Evolutionary conservation across 2,797 vertebrate species (phyloP).

Genomic region (Spinus pinus): DNA sequence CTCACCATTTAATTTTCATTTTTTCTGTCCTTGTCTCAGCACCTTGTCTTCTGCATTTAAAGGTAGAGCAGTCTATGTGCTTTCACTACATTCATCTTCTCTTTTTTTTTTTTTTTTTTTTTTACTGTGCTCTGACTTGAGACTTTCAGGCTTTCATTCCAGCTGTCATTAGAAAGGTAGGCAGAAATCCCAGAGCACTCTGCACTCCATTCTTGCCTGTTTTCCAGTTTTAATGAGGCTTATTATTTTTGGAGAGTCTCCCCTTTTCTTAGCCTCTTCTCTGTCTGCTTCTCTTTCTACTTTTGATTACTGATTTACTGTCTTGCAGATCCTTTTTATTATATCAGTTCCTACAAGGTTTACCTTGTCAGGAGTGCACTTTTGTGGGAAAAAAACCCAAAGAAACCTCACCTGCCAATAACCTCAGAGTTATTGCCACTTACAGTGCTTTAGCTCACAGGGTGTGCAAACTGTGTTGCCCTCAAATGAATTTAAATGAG

Average conservation of each 20-base stretch:
- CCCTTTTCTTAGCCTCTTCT: neutral
- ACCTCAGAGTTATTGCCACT: neutral
- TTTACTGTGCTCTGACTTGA: neutral
- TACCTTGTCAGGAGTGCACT: neutral
- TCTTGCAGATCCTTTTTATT: neutral
- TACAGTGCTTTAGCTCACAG: neutral
- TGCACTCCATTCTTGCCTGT: neutral
- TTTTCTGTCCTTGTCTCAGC: neutral
- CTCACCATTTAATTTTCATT: neutral
- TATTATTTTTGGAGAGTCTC: neutral
- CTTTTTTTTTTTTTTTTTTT: neutral
- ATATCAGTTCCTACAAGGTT: neutral
- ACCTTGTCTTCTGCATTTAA: neutral
- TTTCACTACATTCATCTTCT: neutral
- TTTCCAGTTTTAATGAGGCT: constrained; percentile 13
- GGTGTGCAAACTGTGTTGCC: neutral
- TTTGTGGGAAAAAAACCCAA: neutral
- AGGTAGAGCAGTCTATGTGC: neutral
- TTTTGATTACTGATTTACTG: neutral
- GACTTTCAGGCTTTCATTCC: constrained; percentile 1
- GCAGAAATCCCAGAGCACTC: neutral
- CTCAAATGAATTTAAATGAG: neutral
- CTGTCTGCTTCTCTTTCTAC: neutral
- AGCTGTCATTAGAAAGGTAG: neutral
- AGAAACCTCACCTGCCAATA: neutral